Conservation (phyloP, 2,113 vertebrate species). For the Ammodytes dubius region DNA sequence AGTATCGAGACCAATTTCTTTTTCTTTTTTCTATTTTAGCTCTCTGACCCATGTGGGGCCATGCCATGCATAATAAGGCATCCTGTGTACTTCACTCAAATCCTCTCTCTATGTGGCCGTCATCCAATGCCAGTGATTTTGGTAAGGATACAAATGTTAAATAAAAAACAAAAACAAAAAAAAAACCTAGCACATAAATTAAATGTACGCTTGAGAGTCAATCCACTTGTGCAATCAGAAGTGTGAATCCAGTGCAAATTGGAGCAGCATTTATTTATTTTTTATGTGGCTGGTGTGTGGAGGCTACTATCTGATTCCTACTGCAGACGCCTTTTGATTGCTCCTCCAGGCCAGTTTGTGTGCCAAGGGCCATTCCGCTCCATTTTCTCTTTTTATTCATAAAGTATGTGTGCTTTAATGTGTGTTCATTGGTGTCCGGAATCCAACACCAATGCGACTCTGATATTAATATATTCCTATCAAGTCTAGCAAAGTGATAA, state of each 20-base stretch:
- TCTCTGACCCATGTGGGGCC: constrained; percentile 20
- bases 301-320: constrained; percentile 57
- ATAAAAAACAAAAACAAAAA: constrained; percentile 19
- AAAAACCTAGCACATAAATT: constrained; percentile 42
- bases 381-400: background rate
- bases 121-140: constrained; percentile 6
- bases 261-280: constrained; percentile 55
- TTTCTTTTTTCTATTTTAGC: background rate
- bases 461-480: background rate
- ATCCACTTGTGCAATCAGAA: constrained; percentile 69
- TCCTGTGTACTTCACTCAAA: constrained; percentile 6
- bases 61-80: constrained; percentile 39
- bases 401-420: background rate
- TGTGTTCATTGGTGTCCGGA: background rate
- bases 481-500: background rate
- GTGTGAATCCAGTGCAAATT: constrained; percentile 73
- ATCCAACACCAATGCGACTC: background rate
- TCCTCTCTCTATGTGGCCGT: background rate
- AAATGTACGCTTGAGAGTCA: constrained; percentile 40
- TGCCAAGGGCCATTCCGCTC: background rate
- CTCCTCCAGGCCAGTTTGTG: constrained; percentile 65
- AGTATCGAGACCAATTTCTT: background rate
- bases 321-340: constrained; percentile 55
- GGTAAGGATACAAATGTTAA: constrained; percentile 20
- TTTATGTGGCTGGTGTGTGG: constrained; percentile 58